A percentile compares a stretch with the other conserved stretches of the same genome.
These are phyloP conservation scores for Cassiopea andromeda DNA, from an alignment of 30 jellyfish, hydroid and myxozoan species.

Conservation along the genomic window DNA sequence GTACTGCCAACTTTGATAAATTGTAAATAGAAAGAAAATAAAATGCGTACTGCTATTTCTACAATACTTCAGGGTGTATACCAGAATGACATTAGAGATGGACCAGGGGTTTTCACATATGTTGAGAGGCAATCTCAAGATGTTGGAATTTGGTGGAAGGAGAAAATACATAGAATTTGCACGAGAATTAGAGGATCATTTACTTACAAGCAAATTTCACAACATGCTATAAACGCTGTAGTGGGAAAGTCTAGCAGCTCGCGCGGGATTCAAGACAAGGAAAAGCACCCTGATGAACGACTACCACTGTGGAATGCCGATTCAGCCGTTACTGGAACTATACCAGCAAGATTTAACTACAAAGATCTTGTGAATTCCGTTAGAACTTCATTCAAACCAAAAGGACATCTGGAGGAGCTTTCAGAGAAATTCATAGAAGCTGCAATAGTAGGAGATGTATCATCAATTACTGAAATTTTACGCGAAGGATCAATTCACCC, in stretches of 20 bases:
- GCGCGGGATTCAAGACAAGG: not conserved
- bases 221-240: slow-evolving; percentile 73
- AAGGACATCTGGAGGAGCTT: slow-evolving; percentile 71
- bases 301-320: slow-evolving; percentile 6
- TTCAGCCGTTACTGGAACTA: slow-evolving; percentile 3
- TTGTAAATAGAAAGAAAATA: too few species aligned
- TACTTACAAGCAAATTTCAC: slow-evolving; percentile 23
- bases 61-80: slow-evolving; percentile 72
- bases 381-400: slow-evolving; percentile 48
- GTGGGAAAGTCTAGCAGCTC: not conserved
- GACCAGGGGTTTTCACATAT: slow-evolving; percentile 91
- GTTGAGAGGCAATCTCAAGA: slow-evolving; percentile 68
- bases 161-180: slow-evolving; percentile 59
- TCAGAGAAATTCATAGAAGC: slow-evolving; percentile 71
- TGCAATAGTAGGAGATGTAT: slow-evolving; percentile 69
- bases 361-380: slow-evolving; percentile 29
- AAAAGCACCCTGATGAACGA: slow-evolving; percentile 9
- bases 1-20: too few species aligned
- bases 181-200: slow-evolving; percentile 49
- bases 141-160: slow-evolving; percentile 87
- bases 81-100: slow-evolving; percentile 76
- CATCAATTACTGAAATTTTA: slow-evolving; percentile 37
- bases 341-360: slow-evolving; percentile 37
- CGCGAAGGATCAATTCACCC: slow-evolving; percentile 67
- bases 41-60: too few species aligned